Base-by-base conservation (phyloP, 2,888 invertebrate species). In the Caenorhabditis sp. region DNA sequence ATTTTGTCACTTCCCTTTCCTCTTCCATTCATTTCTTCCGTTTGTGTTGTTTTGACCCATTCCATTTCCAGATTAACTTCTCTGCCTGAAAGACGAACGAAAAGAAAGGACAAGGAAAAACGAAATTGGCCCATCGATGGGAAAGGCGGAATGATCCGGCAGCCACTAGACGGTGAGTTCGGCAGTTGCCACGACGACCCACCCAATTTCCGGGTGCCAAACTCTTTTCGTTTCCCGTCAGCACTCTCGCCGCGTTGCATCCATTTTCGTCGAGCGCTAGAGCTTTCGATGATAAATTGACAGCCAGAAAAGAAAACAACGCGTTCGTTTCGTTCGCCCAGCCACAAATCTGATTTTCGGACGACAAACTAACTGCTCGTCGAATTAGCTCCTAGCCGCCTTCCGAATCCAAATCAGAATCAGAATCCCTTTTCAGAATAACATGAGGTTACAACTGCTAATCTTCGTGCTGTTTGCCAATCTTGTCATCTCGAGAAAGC, bases 361-460 rank as follows among this genome's bases (percentile, higher is more conserved):
- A 41, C 62, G 11, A 52, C 52, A 52, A 52, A 48, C 46, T 48
- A 11, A 20, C 24, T 58, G 2, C n/a, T 11, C 32, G 27, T 20
- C 24, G 24, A 13, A 4, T 15, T 3, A 15, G n/a, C 30, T 15
- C 22, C 43, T 15, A 9, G 30, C 15, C 27, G 6, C 27, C 4
- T n/a, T 26, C 13, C 37, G n/a, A 11, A 30, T 32, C 24, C 11
- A 48, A 11, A n/a, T 26, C 13, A 26, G n/a, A 11, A 27, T 50
- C 15, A 17, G 17, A 11, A 17, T 45, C 20, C n/a, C 11, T n/a
- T 76, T 75, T 17, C 70, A 76, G 76, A 65, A 76, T 76, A 76
- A 76, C 76, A 76, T 76, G 76, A 76, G 70, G 70, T 70, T 76
- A 70, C 76, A 70, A 65, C 58, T 76, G 63, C 55, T 76, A 63